These are phyloP conservation scores for Sarcophaga peregrina DNA, from an alignment of 1,140 invertebrate species.

Conservation along the genomic window DNA sequence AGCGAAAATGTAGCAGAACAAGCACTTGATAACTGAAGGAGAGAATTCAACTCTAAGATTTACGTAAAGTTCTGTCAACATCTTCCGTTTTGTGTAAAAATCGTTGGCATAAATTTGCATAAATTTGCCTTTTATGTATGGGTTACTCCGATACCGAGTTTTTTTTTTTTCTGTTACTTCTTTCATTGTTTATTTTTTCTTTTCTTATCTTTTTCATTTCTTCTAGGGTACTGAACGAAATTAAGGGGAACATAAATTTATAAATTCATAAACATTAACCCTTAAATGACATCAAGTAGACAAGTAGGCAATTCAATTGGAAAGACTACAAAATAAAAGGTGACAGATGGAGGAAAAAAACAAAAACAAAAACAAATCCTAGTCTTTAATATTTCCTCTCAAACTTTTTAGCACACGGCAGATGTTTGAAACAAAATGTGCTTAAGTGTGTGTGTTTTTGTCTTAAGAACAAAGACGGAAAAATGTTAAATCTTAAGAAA, in stretches of 20 bases:
- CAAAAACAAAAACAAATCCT: background rate
- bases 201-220: too few species aligned
- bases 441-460: background rate
- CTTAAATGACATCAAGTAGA: background rate
- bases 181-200: too few species aligned
- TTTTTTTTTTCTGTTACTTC: too few species aligned
- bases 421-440: background rate
- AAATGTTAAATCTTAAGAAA: too few species aligned
- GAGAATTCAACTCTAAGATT: background rate
- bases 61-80: background rate
- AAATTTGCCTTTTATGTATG: background rate
- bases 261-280: conserved; percentile 22
- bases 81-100: background rate
- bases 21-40: background rate
- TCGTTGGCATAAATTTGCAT: conserved; percentile 15
- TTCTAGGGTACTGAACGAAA: background rate
- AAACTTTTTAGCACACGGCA: background rate
- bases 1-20: background rate
- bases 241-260: background rate
- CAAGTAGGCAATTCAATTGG: too few species aligned
- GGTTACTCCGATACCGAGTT: background rate
- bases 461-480: background rate
- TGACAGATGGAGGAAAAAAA: background rate
- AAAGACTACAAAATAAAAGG: background rate
- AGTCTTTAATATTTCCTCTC: background rate